A percentile compares a stretch with the other conserved stretches of the same genome.
phyloP scores from a whole-genome alignment of 2,113 vertebrate species.

The Pipra filicauda region DNA sequence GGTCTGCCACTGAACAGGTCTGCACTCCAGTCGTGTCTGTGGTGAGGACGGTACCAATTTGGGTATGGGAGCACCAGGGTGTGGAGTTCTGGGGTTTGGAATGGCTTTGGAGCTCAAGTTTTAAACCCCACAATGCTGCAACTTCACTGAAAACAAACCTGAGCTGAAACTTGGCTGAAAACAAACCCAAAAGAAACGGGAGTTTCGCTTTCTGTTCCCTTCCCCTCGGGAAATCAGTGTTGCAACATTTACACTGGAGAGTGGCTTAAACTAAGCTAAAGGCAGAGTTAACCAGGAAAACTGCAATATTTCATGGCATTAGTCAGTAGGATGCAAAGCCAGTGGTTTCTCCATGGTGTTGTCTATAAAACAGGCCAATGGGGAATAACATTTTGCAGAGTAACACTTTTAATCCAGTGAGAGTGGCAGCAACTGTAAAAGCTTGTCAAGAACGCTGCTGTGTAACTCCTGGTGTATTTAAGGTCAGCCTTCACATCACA shows the following conservation, averaged over 20 bases:
- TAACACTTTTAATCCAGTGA: not conserved
- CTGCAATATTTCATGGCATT: accelerated
- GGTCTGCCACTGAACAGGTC: not conserved
- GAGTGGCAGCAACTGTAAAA: not conserved
- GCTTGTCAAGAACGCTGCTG: not conserved
- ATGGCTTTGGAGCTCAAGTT: not conserved
- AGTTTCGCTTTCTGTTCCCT: not conserved
- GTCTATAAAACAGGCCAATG: accelerated
- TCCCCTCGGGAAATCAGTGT: not conserved
- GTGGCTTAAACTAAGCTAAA: not conserved
- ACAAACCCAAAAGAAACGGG: not conserved
- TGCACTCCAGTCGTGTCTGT: not conserved
- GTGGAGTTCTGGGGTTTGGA: not conserved
- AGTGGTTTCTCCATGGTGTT: accelerated
- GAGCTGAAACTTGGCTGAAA: not conserved
- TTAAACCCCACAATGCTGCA: not conserved
- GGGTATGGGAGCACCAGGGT: not conserved
- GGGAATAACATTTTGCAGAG: not conserved
- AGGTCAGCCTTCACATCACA: not conserved
- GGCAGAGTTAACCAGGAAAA: not conserved
- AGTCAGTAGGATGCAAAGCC: not conserved
- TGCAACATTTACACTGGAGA: not conserved
- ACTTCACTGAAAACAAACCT: not conserved
- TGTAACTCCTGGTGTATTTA: not conserved
- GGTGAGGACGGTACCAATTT: not conserved